Conservation (phyloP, 2,888 invertebrate species). For the Lasioglossum vierecki region DNA sequence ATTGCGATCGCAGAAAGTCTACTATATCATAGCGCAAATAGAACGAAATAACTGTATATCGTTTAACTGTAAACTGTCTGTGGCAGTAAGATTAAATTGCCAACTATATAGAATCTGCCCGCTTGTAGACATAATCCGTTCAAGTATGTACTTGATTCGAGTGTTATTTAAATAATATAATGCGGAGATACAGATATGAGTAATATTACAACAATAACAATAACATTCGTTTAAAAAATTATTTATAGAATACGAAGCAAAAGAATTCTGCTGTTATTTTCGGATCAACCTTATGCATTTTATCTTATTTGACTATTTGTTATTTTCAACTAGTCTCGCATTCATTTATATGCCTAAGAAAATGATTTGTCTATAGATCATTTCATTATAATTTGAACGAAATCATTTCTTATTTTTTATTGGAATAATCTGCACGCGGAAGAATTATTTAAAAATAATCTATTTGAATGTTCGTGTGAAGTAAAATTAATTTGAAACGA, state of each 20-base stretch:
- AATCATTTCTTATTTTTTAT: not conserved
- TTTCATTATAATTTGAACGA: not conserved
- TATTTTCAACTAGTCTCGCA: not conserved
- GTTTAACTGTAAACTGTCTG: constrained; percentile 58
- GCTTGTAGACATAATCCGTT: not conserved
- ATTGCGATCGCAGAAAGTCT: constrained; percentile 38
- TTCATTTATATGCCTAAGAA: not conserved
- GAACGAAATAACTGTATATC: constrained; percentile 57
- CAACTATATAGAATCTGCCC: constrained; percentile 34
- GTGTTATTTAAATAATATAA: not conserved
- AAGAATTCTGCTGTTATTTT: not conserved
- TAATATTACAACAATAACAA: not conserved
- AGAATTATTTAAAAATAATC: not conserved
- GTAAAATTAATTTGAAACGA: not conserved
- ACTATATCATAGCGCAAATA: constrained; percentile 44
- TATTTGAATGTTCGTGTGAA: not conserved
- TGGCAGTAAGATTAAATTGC: constrained; percentile 43
- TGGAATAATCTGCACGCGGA: not conserved
- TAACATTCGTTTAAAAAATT: not conserved
- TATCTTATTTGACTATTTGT: no score
- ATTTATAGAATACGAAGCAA: not conserved
- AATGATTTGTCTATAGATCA: not conserved
- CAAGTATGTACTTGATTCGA: not conserved
- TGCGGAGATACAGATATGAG: not conserved
- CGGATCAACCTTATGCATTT: not conserved